A percentile compares a stretch with the other conserved stretches of the same genome.
Conservation (phyloP, 2,113 vertebrate species). For the Dipodomys spectabilis region DNA sequence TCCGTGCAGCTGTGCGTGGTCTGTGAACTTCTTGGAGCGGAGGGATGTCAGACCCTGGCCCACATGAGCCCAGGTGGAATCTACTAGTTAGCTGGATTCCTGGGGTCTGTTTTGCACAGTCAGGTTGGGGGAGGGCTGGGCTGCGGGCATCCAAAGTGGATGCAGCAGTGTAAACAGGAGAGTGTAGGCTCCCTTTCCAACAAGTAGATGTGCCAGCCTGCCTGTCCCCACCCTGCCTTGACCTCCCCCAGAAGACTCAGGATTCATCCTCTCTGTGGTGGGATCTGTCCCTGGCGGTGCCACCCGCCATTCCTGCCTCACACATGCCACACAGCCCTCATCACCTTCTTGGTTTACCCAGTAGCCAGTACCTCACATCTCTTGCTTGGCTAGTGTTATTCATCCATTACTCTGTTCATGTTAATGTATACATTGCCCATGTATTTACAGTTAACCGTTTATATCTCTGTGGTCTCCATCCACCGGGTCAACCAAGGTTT, state of each 20-base stretch:
- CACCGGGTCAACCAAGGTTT: background rate
- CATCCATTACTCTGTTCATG: background rate
- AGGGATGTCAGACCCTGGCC: background rate
- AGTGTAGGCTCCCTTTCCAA: background rate
- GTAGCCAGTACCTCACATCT: rapidly evolving
- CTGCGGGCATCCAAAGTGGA: background rate
- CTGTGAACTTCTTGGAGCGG: background rate
- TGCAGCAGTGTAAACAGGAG: background rate
- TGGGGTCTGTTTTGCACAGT: background rate
- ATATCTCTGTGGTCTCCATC: background rate
- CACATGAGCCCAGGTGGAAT: background rate
- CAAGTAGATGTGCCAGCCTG: background rate
- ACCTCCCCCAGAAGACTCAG: background rate
- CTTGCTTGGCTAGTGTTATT: background rate
- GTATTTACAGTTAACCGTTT: background rate
- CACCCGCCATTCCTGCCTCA: background rate
- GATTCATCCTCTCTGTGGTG: background rate
- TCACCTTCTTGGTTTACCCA: background rate
- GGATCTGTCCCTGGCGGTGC: background rate
- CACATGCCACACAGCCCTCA: background rate
- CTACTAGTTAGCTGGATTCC: background rate
- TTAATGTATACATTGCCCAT: background rate
- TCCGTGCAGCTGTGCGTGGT: rapidly evolving
- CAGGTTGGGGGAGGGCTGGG: background rate
- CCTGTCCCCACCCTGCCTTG: background rate